Percentiles rank a stretch among this genome's conserved stretches.
phyloP scores from a whole-genome alignment of 2,797 vertebrate species.

The Pangasius krempfi region DNA sequence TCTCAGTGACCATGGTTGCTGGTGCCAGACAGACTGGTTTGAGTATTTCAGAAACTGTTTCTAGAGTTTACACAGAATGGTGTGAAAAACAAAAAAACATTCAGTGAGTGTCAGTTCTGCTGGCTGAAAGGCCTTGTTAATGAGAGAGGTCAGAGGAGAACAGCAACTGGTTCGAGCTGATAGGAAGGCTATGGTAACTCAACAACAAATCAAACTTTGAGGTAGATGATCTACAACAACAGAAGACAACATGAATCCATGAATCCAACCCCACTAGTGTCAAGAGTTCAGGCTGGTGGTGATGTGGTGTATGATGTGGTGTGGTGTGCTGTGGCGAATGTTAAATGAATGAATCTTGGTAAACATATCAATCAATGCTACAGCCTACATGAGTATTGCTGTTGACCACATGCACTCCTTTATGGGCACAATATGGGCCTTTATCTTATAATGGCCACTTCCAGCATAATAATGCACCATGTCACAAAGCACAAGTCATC shows the following conservation, averaged over 20 bases:
- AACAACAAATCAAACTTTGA: neutral
- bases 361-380: neutral
- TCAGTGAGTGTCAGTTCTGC: neutral
- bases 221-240: neutral
- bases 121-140: neutral
- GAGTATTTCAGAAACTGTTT: neutral
- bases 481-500: too few relatives aligned
- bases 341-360: neutral
- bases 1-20: neutral
- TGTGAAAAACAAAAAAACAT: neutral
- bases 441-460: too few relatives aligned
- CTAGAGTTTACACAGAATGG: neutral
- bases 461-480: too few relatives aligned
- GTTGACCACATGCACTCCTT: neutral
- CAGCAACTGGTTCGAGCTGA: too few relatives aligned
- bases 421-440: neutral
- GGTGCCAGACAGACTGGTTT: neutral
- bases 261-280: neutral
- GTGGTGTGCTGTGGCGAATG: neutral
- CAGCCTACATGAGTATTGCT: neutral
- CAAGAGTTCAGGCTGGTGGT: neutral
- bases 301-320: neutral
- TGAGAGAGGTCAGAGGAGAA: neutral
- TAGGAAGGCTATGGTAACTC: neutral
- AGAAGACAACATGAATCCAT: neutral